Evolutionary conservation across 1,140 invertebrate genomes (phyloP).

Genomic region (Zaprionus nigranus): DNA sequence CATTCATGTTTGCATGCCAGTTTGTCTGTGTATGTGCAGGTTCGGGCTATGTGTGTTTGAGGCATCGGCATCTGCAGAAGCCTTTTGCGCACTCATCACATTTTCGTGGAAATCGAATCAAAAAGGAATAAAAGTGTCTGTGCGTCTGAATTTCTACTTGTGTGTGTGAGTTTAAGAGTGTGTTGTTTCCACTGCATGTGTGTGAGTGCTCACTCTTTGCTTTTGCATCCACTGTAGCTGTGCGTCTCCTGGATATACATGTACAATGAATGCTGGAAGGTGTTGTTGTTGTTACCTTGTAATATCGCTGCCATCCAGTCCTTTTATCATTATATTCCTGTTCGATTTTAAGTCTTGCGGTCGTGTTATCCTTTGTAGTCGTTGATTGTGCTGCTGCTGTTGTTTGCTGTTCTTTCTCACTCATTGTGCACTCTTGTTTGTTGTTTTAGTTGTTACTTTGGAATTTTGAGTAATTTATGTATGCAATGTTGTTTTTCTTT

Average conservation of each 20-base stretch:
- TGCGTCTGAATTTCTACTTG: slow-evolving; percentile 14
- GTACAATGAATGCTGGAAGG: slow-evolving; percentile 36
- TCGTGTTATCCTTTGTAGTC: slow-evolving; percentile 44
- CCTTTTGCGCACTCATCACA: slow-evolving; percentile 82
- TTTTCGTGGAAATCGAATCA: slow-evolving; percentile 78
- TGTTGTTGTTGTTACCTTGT: slow-evolving; percentile 86
- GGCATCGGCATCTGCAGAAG: slow-evolving; percentile 76
- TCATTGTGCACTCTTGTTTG: slow-evolving; percentile 57
- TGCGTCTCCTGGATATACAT: slow-evolving; percentile 29
- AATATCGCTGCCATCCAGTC: slow-evolving; percentile 87
- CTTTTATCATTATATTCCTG: slow-evolving; percentile 88
- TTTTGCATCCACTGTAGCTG: slow-evolving; percentile 21
- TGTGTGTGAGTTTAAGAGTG: slow-evolving; percentile 20
- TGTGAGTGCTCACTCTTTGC: slow-evolving; percentile 22
- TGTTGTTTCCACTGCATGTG: slow-evolving; percentile 6
- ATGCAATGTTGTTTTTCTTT: slow-evolving; percentile 5
- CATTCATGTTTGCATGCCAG: slow-evolving; percentile 1
- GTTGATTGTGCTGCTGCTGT: slow-evolving; percentile 31
- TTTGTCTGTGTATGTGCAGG: slow-evolving; percentile 5
- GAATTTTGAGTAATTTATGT: slow-evolving; percentile 38
- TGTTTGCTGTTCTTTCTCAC: slow-evolving; percentile 46
- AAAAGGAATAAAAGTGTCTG: slow-evolving; percentile 64
- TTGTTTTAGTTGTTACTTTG: slow-evolving; percentile 35
- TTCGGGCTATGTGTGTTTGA: slow-evolving; percentile 47
- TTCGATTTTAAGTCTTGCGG: slow-evolving; percentile 85